Base-by-base conservation (phyloP, 2,113 vertebrate species). In the Paratilapia polleni region DNA sequence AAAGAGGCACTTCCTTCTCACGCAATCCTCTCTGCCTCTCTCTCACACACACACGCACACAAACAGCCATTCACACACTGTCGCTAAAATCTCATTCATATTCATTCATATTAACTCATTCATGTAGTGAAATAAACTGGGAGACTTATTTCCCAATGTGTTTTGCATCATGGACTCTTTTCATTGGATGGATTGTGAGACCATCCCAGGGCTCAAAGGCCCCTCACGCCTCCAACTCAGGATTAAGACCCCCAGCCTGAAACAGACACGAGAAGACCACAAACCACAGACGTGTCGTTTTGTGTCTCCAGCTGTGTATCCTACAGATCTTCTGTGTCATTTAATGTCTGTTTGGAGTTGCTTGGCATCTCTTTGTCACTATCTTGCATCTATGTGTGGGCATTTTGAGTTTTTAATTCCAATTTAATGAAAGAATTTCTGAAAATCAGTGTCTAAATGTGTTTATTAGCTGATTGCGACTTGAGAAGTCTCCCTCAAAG, bases 1-100 rank as follows among this genome's bases (percentile, higher is more conserved):
- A 9, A 77, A 38, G 6, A 22, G 15, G 41, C 54, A 17, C 78
- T 70, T 78, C 41, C 73, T 89, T 89, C 84, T 89, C 88, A 86
- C 73, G 77, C 87, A 81, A 86, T 17, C 52, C 49, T 59, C 24
- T 26, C 60, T 66, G 2, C 8, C 56, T 6, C 26, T 9, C 60
- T n/a, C 59, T 14, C 43, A 4, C 5, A 41, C 43, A 2, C 47
- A n/a, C 70, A 83, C 58, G 82, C 47, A 63, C 58, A 14, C 59
- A 49, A 38, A 68, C 14, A 70, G 38, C 43, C 63, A 66, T 26
- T 66, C 64, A 57, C 47, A 34, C 64, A 8, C 24, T 13, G 66
- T 31, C 66, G 52, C 24, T 73, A 20, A 6, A 73, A 73, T 73
- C 66, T 73, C 66, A 73, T 73, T 73, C 17, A 52, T 70, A 70